Percentiles rank a stretch among this genome's conserved stretches.
Evolutionary conservation across 2,888 invertebrate genomes (phyloP).

Genomic region (Sinopyrophorus schimmeli): DNA sequence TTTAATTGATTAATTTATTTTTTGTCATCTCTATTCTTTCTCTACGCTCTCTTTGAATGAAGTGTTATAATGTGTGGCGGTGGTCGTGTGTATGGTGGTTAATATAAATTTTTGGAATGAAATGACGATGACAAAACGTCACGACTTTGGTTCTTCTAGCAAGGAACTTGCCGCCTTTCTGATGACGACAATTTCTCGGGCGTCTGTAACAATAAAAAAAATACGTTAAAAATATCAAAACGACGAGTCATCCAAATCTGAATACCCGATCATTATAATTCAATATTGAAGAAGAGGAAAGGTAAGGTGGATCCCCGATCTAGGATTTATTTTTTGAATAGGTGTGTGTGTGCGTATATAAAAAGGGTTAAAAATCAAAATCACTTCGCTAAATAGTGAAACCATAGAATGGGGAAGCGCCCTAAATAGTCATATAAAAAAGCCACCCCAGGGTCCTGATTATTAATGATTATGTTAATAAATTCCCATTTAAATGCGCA

Average conservation of each 20-base stretch:
- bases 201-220: conserved; percentile 62
- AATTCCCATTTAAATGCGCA: conserved; percentile 23
- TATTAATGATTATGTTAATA: conserved; percentile 10
- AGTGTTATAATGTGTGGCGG: too few relatives aligned
- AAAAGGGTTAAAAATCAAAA: conserved; percentile 20
- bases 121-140: conserved; percentile 30
- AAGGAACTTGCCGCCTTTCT: conserved; percentile 59
- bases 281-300: too few relatives aligned
- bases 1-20: conserved; percentile 4
- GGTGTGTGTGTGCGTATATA: background rate
- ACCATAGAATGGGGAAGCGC: conserved; percentile 7
- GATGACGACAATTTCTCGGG: conserved; percentile 65
- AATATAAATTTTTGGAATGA: conserved; percentile 37
- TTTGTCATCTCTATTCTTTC: conserved; percentile 6
- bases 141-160: conserved; percentile 41
- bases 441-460: background rate
- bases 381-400: conserved; percentile 17
- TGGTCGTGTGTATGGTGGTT: too few relatives aligned
- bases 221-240: too few relatives aligned
- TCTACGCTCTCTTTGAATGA: too few relatives aligned
- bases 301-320: too few relatives aligned
- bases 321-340: background rate
- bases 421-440: background rate
- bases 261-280: too few relatives aligned
- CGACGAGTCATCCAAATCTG: too few relatives aligned